Conservation (phyloP, 1,140 invertebrate species). For the Pogonognathellus flavescens region DNA sequence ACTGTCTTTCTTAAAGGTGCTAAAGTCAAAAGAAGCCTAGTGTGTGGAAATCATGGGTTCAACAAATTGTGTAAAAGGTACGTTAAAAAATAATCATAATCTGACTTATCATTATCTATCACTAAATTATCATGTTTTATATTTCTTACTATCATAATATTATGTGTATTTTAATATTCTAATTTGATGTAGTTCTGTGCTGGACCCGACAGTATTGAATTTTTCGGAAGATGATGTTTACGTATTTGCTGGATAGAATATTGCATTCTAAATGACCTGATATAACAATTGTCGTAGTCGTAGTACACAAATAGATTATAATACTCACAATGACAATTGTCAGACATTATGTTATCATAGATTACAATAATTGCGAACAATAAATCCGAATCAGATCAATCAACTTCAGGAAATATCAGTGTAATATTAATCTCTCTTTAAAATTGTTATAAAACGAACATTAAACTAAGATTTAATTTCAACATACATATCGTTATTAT, state of each 20-base stretch:
- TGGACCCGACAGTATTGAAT: background rate
- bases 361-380: background rate
- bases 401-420: too few species aligned
- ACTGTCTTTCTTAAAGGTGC: background rate
- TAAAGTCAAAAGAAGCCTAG: background rate
- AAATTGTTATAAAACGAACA: too few species aligned
- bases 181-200: background rate
- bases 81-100: background rate
- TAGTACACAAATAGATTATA: background rate
- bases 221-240: background rate
- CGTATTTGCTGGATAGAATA: constrained; percentile 3
- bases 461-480: too few species aligned
- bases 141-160: background rate
- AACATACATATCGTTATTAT: too few species aligned
- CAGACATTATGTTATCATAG: background rate
- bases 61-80: constrained; percentile 40
- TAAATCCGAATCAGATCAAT: background rate
- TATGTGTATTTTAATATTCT: background rate
- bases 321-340: background rate
- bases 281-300: background rate
- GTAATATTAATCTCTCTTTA: too few species aligned
- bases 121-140: background rate
- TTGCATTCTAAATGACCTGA: background rate
- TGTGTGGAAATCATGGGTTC: constrained; percentile 26
- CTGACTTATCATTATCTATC: background rate